Evolutionary conservation across 2,888 invertebrate species (phyloP), one percentile per base, ranked within the genome.

Genomic region (Himalopsyche kuldschensis): DNA sequence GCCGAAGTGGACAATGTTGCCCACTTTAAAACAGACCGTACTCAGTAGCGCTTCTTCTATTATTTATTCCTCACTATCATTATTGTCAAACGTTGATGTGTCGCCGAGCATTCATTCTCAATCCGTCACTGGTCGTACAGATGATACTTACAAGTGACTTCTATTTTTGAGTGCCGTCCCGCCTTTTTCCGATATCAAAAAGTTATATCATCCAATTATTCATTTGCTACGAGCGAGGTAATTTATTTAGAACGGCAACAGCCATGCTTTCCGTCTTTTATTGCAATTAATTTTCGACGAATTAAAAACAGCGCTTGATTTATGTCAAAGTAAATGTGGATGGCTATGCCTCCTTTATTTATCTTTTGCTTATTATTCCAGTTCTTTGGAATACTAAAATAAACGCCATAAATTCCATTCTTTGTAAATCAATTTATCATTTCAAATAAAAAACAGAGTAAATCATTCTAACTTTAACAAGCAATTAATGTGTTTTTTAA

Each of bases 131-230:
- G 69, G 30, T 69, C 69, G 69, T 27, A 27, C 69, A 69, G 69
- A 27, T 69, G 69, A 69, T 69, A 27, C 69, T 55, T 55, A 27
- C 24, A 69, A 69, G 69, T 69, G 69, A 69, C 69, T 24, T 69
- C 69, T 69, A 69, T 69, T 69, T 69, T 69, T 11, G 69, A 69
- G 30, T 11, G 27, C 24, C 30, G 69, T 69, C 69, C 69, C 69
- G 69, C 69, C 69, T 69, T 69, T 69, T 69, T 69, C 27, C 69
- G 69, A 69, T 69, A 69, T 69, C 69, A 69, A 69, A 69, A 69
- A 69, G 69, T 69, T 69, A 69, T 69, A 69, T 69, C 69, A 69
- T 69, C 69, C 69, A 69, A 69, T 69, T 69, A 69, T 69, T 69
- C 69, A 69, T 69, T 69, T 69, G 30, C 24, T 69, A 69, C 69